phyloP scores from a whole-genome alignment of 1,140 invertebrate species.

The Chrysopa pallens region DNA sequence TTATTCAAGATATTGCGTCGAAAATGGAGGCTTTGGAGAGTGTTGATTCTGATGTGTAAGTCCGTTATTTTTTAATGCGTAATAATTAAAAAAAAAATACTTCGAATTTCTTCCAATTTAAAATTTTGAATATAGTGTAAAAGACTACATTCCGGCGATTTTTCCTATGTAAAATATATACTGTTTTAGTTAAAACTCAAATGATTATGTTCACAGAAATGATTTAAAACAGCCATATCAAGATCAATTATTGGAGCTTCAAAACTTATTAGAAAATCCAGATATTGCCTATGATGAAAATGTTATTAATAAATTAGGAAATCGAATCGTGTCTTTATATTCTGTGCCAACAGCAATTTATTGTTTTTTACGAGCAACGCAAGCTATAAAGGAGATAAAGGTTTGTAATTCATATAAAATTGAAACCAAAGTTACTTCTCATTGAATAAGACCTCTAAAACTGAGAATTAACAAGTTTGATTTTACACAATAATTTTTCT shows the following conservation, averaged over 20 bases:
- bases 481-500: too few species aligned
- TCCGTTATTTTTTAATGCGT: constrained; percentile 1
- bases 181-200: too few species aligned
- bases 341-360: constrained; percentile 65
- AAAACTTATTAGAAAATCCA: constrained; percentile 23
- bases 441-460: too few species aligned
- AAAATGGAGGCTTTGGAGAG: constrained; percentile 27
- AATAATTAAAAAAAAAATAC: background rate
- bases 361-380: constrained; percentile 43
- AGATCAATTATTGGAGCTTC: constrained; percentile 27
- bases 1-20: constrained; percentile 32
- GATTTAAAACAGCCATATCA: constrained; percentile 23
- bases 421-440: too few species aligned
- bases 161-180: too few species aligned
- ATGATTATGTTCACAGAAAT: background rate
- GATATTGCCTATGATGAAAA: constrained; percentile 22
- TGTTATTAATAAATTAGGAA: constrained; percentile 37
- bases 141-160: too few species aligned
- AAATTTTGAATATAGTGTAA: too few species aligned
- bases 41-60: background rate
- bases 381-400: constrained; percentile 33
- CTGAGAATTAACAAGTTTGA: too few species aligned
- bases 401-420: constrained; percentile 14
- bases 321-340: constrained; percentile 39
- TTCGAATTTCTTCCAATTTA: too few species aligned